Percentiles rank a stretch among this genome's conserved stretches.
Evolutionary conservation across 1,140 invertebrate species (phyloP).

Genomic region (Platyura marginata): DNA sequence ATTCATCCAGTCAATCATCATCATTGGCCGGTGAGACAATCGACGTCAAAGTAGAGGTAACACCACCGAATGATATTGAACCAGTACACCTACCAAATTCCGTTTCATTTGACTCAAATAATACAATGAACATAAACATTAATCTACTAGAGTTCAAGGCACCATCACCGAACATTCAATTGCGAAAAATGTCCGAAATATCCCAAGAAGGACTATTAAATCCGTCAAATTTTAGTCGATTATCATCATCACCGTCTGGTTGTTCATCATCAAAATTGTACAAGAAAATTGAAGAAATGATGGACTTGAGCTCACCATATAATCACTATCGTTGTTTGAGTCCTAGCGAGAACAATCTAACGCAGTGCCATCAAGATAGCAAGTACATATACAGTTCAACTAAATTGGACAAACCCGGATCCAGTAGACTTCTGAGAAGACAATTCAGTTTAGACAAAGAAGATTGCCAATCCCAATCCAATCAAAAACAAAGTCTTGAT

Average conservation of each 20-base stretch:
- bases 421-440: constrained; percentile 35
- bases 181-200: constrained; percentile 19
- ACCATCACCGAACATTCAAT: constrained; percentile 14
- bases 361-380: constrained; percentile 22
- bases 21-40: constrained; percentile 20
- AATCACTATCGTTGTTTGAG: constrained; percentile 51
- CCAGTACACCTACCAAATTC: constrained; percentile 16
- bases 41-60: constrained; percentile 24
- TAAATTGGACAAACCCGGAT: constrained; percentile 18
- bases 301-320: constrained; percentile 49
- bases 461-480: constrained; percentile 24
- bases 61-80: constrained; percentile 17
- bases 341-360: constrained; percentile 37
- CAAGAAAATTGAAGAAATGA: constrained; percentile 26
- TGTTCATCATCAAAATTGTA: constrained; percentile 19
- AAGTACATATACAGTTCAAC: constrained; percentile 17
- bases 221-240: constrained; percentile 19
- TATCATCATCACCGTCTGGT: constrained; percentile 14
- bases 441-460: constrained; percentile 51
- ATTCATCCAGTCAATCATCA: constrained; percentile 22
- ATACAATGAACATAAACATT: constrained; percentile 18
- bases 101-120: constrained; percentile 21
- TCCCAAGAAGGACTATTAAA: constrained; percentile 18
- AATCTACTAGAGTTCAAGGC: constrained; percentile 19
- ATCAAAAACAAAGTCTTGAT: constrained; percentile 17